These are phyloP conservation scores for Chrosomus eos DNA, from an alignment of 2,797 vertebrate species.

Conservation along the genomic window DNA sequence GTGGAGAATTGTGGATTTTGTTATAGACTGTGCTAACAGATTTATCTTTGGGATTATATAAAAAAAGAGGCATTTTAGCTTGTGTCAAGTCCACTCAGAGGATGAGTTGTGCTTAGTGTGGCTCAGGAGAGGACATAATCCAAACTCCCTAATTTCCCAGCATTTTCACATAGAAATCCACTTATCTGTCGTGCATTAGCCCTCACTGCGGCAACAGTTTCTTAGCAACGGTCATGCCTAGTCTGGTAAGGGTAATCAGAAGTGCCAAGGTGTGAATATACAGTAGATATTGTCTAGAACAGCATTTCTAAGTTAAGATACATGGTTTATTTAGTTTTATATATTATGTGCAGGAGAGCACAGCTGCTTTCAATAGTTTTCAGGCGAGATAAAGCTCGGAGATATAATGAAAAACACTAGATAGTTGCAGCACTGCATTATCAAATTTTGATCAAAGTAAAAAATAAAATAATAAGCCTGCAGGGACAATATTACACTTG, in stretches of 20 bases:
- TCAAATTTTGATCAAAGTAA: constrained; percentile 38
- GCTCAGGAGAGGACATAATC: constrained; percentile 33
- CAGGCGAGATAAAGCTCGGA: neutral
- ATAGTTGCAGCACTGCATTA: neutral
- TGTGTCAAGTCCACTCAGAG: constrained; percentile 30
- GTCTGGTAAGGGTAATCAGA: constrained; percentile 53
- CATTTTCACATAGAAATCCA: constrained; percentile 53
- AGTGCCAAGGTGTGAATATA: constrained; percentile 49
- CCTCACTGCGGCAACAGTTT: constrained; percentile 58
- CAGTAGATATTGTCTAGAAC: constrained; percentile 45
- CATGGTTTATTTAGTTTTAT: constrained; percentile 13
- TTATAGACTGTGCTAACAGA: constrained; percentile 1
- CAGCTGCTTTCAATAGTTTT: neutral
- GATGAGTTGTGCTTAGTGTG: constrained; percentile 40
- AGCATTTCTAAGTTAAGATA: constrained; percentile 34
- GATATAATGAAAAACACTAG: neutral
- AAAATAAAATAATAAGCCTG: neutral
- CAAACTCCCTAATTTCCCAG: constrained; percentile 38
- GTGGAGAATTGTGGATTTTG: constrained; percentile 14
- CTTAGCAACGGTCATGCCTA: constrained; percentile 63
- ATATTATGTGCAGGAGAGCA: neutral
- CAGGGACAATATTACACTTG: constrained; percentile 5
- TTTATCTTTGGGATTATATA: constrained; percentile 23
- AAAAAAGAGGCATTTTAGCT: constrained; percentile 16
- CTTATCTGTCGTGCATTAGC: constrained; percentile 53